phyloP scores from a whole-genome alignment of 2,797 vertebrate genomes.

The Nothura maculosa region DNA sequence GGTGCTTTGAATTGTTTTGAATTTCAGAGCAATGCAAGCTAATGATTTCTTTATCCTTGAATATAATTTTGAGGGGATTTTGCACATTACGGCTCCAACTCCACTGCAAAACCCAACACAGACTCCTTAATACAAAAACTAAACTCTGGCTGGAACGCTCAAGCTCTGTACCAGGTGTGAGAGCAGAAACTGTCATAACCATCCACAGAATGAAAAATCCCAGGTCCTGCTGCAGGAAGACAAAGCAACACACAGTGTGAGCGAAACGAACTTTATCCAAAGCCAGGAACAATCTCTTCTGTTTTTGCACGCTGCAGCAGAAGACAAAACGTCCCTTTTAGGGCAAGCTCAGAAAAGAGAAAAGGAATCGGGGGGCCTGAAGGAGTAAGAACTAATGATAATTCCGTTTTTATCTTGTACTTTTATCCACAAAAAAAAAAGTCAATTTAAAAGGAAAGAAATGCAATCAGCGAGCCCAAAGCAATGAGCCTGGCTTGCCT shows the following conservation, averaged over 20 bases:
- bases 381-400: slow-evolving; percentile 32
- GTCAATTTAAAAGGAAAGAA: slow-evolving; percentile 69
- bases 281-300: background rate
- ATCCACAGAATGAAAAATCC: background rate
- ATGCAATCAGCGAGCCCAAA: slow-evolving; percentile 72
- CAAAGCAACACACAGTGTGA: background rate
- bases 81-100: rapidly evolving
- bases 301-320: background rate
- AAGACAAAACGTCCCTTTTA: background rate
- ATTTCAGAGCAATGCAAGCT: background rate
- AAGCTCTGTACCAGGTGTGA: background rate
- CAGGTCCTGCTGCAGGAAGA: background rate
- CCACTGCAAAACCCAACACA: background rate
- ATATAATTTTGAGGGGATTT: background rate
- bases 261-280: background rate
- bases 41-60: background rate
- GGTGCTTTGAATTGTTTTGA: background rate
- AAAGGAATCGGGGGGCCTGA: background rate
- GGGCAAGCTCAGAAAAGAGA: background rate
- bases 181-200: background rate
- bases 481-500: slow-evolving; percentile 9
- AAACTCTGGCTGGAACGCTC: rapidly evolving
- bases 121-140: background rate
- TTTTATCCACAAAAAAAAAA: slow-evolving; percentile 76
- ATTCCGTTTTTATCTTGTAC: slow-evolving; percentile 47